Evolutionary conservation across 2,888 invertebrate species (phyloP), one percentile per base, ranked within the genome.

Genomic region (Salpingus planirostris): DNA sequence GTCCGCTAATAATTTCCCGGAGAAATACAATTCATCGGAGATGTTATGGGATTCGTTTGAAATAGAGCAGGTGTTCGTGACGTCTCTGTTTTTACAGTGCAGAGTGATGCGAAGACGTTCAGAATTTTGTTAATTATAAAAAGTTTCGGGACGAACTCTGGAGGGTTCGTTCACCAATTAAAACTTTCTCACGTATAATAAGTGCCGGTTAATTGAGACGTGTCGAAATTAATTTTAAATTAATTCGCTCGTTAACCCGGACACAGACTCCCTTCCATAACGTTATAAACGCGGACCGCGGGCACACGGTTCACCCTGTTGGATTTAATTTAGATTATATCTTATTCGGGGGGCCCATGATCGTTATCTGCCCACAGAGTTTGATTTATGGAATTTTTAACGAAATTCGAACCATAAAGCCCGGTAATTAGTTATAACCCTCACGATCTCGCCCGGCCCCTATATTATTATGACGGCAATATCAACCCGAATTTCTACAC

Each of bases 221-320:
- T 49, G 49, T 50, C 47, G 45, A 49, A 48, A 42, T 47, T 48
- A 46, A 49, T 45, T 49, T 43, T 42, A 40, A 43, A 44, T 47
- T 49, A 44, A 47, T 47, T 43, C 32, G 13, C 15, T 29, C 28
- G 28, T 27, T 36, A 36, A 29, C 30, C 34, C 18, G 5, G 5
- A 18, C 8, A 18, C 8, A 6, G 8, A 18, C 18, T n/a, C n/a
- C n/a, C n/a, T n/a, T n/a, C n/a, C n/a, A n/a, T n/a, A n/a, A n/a
- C n/a, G n/a, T n/a, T n/a, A n/a, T n/a, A n/a, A n/a, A n/a, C n/a
- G n/a, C n/a, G n/a, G n/a, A n/a, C n/a, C n/a, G n/a, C n/a, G n/a
- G n/a, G n/a, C n/a, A n/a, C 18, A 18, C 18, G 18, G 18, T 8
- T 5, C 18, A 18, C 8, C 18, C 8, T 18, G 18, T 18, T 18